These are phyloP conservation scores for Caenorhabditis becei DNA, from an alignment of 2,888 invertebrate genomes.

Conservation along the genomic window DNA sequence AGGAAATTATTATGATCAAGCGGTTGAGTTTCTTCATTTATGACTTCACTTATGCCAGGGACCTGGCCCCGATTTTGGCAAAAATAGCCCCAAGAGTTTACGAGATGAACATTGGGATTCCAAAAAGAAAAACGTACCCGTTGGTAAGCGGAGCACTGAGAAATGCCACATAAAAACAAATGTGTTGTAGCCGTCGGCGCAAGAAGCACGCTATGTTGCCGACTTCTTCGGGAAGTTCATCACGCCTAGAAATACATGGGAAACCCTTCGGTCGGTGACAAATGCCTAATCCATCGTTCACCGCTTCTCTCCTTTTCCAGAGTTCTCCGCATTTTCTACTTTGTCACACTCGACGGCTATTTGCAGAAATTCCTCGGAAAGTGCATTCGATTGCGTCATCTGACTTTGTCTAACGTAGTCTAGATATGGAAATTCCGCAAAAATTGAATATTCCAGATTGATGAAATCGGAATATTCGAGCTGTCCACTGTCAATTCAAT, in stretches of 20 bases:
- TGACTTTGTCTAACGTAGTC: slow-evolving; percentile 53
- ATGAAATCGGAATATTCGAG: slow-evolving; percentile 48
- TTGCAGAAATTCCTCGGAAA: slow-evolving; percentile 25
- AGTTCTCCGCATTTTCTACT: slow-evolving; percentile 54
- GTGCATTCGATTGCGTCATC: slow-evolving; percentile 36
- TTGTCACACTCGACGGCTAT: slow-evolving; percentile 33
- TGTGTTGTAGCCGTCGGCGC: slow-evolving; percentile 34
- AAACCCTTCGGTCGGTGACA: slow-evolving; percentile 44
- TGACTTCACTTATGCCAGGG: slow-evolving; percentile 43
- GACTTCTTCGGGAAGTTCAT: slow-evolving; percentile 42
- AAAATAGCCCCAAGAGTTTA: slow-evolving; percentile 38
- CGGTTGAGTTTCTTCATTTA: slow-evolving; percentile 44
- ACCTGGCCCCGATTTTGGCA: slow-evolving; percentile 25
- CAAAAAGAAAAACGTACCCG: slow-evolving; percentile 46
- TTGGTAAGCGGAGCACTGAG: slow-evolving; percentile 18
- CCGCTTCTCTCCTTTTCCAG: slow-evolving; percentile 18
- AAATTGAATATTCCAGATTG: slow-evolving; percentile 33
- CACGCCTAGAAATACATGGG: slow-evolving; percentile 29
- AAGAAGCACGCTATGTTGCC: slow-evolving; percentile 41
- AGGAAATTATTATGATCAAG: slow-evolving; percentile 17
- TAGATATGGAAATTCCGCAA: too few species aligned
- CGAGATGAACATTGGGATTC: slow-evolving; percentile 46
- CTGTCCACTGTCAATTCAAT: slow-evolving; percentile 30
- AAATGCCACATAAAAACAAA: neutral
- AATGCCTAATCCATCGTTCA: slow-evolving; percentile 37